Percentiles rank a stretch among this genome's conserved stretches.
Conservation (phyloP, 35 echinoderm and acorn worm genomes). For the Ptychodera flava region DNA sequence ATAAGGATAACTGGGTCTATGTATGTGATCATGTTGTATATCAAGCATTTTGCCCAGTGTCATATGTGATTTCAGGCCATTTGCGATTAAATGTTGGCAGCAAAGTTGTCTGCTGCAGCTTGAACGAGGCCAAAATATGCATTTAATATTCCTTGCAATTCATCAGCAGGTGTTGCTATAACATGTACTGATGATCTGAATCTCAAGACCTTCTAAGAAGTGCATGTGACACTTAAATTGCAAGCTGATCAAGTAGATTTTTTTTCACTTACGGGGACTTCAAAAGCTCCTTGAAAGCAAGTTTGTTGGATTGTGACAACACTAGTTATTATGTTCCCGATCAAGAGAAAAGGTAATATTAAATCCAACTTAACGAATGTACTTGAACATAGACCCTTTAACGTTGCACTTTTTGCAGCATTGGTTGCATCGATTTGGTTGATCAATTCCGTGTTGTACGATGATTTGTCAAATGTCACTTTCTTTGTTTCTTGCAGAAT, state of each 20-base stretch:
- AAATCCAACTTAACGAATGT: slow-evolving; percentile 32
- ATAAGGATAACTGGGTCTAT: no score
- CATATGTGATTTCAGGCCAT: slow-evolving; percentile 42
- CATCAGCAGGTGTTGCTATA: slow-evolving; percentile 3
- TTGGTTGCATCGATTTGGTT: background rate
- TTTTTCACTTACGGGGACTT: slow-evolving; percentile 26
- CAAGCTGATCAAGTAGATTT: slow-evolving; percentile 24
- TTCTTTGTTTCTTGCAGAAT: slow-evolving; percentile 29
- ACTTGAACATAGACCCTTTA: slow-evolving; percentile 5
- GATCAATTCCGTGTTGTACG: slow-evolving; percentile 43
- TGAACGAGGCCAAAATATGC: slow-evolving; percentile 33
- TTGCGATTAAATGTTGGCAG: slow-evolving; percentile 50
- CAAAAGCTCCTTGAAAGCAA: slow-evolving; percentile 27
- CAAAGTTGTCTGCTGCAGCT: slow-evolving; percentile 59
- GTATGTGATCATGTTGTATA: no score
- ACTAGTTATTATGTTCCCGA: slow-evolving; percentile 47
- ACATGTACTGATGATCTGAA: slow-evolving; percentile 34
- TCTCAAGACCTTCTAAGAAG: slow-evolving; percentile 39
- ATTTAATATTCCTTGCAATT: slow-evolving; percentile 16
- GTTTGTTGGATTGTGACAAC: slow-evolving; percentile 32
- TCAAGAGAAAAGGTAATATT: slow-evolving; percentile 25
- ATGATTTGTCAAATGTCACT: background rate
- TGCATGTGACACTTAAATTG: slow-evolving; percentile 45
- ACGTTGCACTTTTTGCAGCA: slow-evolving; percentile 10
- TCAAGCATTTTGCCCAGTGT: no score